phyloP scores from a whole-genome alignment of 2,113 vertebrate genomes.

The Martes martes region DNA sequence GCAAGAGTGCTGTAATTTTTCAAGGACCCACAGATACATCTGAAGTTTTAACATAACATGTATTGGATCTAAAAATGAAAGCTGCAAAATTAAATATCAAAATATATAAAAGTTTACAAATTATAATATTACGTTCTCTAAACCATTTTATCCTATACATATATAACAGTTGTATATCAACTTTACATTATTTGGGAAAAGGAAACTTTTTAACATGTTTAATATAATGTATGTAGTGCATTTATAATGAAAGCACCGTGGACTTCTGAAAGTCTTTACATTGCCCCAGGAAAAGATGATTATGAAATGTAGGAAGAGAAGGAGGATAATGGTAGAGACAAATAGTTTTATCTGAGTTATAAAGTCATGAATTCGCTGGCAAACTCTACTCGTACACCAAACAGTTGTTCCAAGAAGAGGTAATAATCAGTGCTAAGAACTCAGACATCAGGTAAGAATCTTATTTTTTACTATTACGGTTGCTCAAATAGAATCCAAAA shows the following conservation, averaged over 20 bases:
- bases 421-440: not conserved
- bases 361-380: not conserved
- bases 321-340: not conserved
- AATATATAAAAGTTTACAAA: not conserved
- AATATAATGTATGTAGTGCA: not conserved
- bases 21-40: not conserved
- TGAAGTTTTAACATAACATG: not conserved
- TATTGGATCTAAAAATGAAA: not conserved
- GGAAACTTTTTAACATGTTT: not conserved
- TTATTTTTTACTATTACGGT: not conserved
- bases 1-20: not conserved
- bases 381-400: not conserved
- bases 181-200: not conserved
- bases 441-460: not conserved
- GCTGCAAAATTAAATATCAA: not conserved
- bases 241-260: not conserved
- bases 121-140: not conserved
- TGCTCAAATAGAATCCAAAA: conserved; percentile 16
- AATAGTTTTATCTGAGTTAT: not conserved
- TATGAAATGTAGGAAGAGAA: not conserved
- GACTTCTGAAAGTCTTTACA: not conserved
- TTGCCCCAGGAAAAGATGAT: not conserved
- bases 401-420: not conserved
- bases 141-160: not conserved
- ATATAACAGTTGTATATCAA: not conserved